Evolutionary conservation across 2,113 vertebrate species (phyloP).

Genomic region (Casuarius casuarius): DNA sequence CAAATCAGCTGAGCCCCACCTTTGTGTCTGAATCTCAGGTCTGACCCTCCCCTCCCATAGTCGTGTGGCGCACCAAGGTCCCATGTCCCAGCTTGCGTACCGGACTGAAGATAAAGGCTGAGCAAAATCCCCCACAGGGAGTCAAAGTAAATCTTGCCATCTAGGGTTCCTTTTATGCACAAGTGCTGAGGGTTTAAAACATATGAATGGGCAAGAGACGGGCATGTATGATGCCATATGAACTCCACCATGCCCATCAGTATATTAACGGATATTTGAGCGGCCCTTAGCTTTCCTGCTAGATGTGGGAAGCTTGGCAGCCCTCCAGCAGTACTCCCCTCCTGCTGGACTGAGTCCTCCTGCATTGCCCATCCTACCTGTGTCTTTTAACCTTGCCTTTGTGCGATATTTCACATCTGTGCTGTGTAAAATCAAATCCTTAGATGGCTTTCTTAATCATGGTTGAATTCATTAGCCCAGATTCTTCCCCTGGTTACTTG

Average conservation of each 20-base stretch:
- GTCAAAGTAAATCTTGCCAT: background rate
- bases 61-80: background rate
- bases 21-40: background rate
- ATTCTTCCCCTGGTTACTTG: background rate
- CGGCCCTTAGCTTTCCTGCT: accelerated
- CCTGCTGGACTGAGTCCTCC: background rate
- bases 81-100: background rate
- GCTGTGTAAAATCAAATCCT: background rate
- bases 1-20: background rate
- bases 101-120: background rate
- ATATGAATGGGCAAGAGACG: background rate
- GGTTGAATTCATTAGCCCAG: background rate
- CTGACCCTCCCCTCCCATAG: background rate
- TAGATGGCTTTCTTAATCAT: background rate
- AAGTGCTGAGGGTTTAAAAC: background rate
- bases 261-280: background rate
- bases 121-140: background rate
- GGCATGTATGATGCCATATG: background rate
- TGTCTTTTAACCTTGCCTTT: background rate
- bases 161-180: background rate
- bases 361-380: background rate
- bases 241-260: background rate
- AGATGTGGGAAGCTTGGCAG: background rate
- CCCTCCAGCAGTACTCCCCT: background rate
- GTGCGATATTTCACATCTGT: background rate